Percentiles rank a stretch among this genome's conserved stretches.
phyloP scores from a whole-genome alignment of 2,113 vertebrate genomes.

The Chaetops frenatus region DNA sequence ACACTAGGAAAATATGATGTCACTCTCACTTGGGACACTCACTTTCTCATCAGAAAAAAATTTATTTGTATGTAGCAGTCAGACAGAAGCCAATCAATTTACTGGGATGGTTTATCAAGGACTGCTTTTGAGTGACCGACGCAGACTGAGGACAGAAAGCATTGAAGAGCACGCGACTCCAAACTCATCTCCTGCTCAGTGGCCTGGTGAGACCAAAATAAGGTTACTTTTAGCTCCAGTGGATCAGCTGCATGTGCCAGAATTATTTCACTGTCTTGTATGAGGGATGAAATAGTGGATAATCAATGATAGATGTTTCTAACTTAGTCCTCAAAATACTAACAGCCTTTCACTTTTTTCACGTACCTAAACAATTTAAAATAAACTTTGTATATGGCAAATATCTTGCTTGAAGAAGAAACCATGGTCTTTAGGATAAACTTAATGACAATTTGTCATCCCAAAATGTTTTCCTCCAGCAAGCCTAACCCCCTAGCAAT shows the following conservation, averaged over 20 bases:
- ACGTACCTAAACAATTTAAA: background rate
- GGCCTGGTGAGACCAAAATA: constrained; percentile 84
- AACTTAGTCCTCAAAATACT: background rate
- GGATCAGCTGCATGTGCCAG: background rate
- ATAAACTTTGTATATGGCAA: background rate
- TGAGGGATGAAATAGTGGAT: background rate
- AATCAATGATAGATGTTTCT: background rate
- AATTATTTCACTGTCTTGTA: background rate
- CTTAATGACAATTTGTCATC: background rate
- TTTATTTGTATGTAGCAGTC: constrained; percentile 74
- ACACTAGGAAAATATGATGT: background rate
- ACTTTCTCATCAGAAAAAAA: constrained; percentile 1
- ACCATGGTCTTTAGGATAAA: background rate
- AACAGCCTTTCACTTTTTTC: background rate
- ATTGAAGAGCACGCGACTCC: constrained; percentile 95
- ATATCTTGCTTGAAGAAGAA: background rate
- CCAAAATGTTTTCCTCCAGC: background rate
- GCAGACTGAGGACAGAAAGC: constrained; percentile 91
- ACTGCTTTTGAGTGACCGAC: constrained; percentile 90
- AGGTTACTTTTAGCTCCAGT: background rate
- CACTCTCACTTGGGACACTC: background rate
- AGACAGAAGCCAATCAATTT: constrained; percentile 90
- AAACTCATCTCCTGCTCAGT: constrained; percentile 89
- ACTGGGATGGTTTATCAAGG: constrained; percentile 98
- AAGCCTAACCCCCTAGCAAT: background rate